Conservation (phyloP, 2,797 vertebrate species). For the Acridotheres tristis region DNA sequence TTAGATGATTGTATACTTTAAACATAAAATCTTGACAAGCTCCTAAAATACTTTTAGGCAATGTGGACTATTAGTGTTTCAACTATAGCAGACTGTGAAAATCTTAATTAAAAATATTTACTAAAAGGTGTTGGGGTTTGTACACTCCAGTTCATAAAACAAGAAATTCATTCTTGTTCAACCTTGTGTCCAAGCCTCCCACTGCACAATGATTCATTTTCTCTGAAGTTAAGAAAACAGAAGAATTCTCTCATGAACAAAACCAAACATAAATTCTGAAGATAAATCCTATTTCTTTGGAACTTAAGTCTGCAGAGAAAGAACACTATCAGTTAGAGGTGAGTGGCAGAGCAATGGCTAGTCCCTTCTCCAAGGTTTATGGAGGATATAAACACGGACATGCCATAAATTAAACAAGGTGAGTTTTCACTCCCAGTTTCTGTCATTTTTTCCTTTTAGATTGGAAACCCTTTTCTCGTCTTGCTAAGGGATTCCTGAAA, state of each 20-base stretch:
- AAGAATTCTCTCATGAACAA: slow-evolving; percentile 29
- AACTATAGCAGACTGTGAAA: neutral
- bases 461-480: neutral
- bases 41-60: neutral
- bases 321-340: neutral
- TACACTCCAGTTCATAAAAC: neutral
- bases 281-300: neutral
- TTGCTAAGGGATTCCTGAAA: slow-evolving; percentile 8
- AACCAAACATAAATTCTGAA: slow-evolving; percentile 7
- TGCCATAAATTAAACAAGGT: neutral
- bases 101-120: neutral
- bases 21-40: neutral
- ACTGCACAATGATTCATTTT: neutral
- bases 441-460: neutral
- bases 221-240: slow-evolving; percentile 13
- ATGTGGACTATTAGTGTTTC: neutral
- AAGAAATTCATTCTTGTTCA: neutral
- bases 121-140: neutral
- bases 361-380: neutral
- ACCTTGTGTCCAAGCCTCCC: neutral
- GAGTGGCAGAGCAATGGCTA: neutral
- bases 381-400: neutral
- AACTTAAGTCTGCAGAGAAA: neutral
- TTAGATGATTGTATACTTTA: neutral
- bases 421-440: slow-evolving; percentile 5